A percentile compares a stretch with the other conserved stretches of the same genome.
phyloP scores from a whole-genome alignment of 2,113 vertebrate genomes.

The Rhynchopsitta pachyrhyncha region DNA sequence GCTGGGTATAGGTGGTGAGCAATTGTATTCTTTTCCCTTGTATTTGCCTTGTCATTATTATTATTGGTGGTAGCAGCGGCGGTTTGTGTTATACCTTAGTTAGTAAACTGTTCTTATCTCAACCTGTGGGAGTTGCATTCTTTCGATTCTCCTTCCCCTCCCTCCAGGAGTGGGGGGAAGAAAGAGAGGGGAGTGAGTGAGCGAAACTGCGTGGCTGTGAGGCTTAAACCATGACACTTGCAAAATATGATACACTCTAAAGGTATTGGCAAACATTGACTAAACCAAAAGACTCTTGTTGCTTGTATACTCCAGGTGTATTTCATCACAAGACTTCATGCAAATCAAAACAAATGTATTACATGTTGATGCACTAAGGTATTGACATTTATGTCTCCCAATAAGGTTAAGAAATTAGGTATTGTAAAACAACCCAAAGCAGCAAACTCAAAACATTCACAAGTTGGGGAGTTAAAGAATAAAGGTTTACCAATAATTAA shows the following conservation, averaged over 20 bases:
- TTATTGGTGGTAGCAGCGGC: no score
- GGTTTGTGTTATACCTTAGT: no score
- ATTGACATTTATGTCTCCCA: not conserved
- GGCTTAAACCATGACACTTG: no score
- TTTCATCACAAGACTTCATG: not conserved
- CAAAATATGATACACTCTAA: not conserved
- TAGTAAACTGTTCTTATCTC: no score
- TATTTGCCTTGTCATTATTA: no score
- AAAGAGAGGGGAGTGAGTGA: no score
- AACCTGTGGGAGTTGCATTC: no score
- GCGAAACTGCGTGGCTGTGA: no score
- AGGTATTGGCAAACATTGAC: not conserved
- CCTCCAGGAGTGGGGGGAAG: no score
- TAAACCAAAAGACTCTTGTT: not conserved
- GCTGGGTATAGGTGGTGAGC: no score
- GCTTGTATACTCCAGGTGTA: not conserved
- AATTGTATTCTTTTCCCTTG: no score
- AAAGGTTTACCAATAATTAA: not conserved
- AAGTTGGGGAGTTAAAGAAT: not conserved
- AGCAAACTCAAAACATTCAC: not conserved
- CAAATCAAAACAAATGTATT: not conserved
- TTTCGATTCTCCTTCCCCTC: no score
- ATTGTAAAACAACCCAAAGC: not conserved
- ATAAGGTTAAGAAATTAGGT: not conserved
- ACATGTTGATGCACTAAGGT: not conserved